Evolutionary conservation across 2,113 vertebrate genomes (phyloP), one percentile per base, ranked within the genome.

Genomic region (Cyanoramphus novaezelandiae): DNA sequence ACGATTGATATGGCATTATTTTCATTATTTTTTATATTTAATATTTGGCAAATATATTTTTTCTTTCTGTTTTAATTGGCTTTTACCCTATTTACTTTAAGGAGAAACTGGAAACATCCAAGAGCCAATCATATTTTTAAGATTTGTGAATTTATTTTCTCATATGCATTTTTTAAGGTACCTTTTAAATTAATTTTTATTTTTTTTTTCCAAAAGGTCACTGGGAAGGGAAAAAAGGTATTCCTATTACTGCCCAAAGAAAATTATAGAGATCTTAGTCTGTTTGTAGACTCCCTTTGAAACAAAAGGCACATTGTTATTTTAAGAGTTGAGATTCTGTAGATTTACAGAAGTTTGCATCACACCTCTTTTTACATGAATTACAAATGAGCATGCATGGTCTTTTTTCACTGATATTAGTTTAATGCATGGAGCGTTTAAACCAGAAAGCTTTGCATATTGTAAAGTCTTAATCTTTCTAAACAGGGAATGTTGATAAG

Each of bases 401-500:
- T 74, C 25, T 80, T 75, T 92, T 84, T 50, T 86, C 67, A 31
- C 39, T 88, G 78, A 27, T 41, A 23, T 5, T 6, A 59, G 29
- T 24, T 59, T 43, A 75, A 47, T 71, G 62, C 53, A 17, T 43
- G 90, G 75, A 88, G 52, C 46, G 21, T 78, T 94, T 92, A 79
- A 96, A 63, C 49, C 29, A 39, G 57, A 33, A 57, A 60, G 59
- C 83, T 95, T 93, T 91, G 29, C 47, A 13, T 82, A 17, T 69
- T 83, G 24, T 82, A 46, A 90, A 83, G 53, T 87, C 67, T 44
- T 93, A 82, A 90, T 95, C 83, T 82, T 94, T 88, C 60, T 78
- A 47, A 97, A 81, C 68, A 94, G 95, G 41, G 23, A 69, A 16
- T 5, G 24, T 77, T 85, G 93, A 72, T 95, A 96, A 88, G 90